phyloP scores from a whole-genome alignment of 2,888 invertebrate species.

The Dinocampus coccinellae region DNA sequence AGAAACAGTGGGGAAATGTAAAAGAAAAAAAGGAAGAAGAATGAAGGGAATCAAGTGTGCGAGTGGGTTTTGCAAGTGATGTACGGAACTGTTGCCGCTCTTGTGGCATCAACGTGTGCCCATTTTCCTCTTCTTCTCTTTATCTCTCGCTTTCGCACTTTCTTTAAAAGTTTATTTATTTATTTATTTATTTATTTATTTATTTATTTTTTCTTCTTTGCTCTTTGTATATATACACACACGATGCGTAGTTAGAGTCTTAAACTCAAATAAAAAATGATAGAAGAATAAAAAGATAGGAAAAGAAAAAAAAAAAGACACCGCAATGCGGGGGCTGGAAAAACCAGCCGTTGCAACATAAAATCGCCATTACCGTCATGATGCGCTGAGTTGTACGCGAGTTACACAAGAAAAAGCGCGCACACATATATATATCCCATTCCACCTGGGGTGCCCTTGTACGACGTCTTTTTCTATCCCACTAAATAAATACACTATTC shows the following conservation, averaged over 20 bases:
- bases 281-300: conserved; percentile 24
- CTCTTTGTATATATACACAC: too few species aligned
- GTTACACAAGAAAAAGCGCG: conserved; percentile 45
- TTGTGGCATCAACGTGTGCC: conserved; percentile 4
- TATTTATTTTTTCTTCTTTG: too few species aligned
- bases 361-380: conserved; percentile 58
- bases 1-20: too few species aligned
- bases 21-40: neutral
- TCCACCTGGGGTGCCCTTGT: neutral
- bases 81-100: conserved; percentile 29
- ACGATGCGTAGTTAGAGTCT: conserved; percentile 25
- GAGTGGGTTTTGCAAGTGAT: conserved; percentile 32
- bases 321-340: conserved; percentile 40
- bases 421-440: neutral
- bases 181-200: too few species aligned
- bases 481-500: conserved; percentile 58
- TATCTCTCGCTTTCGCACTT: too few species aligned
- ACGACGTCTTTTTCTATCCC: conserved; percentile 47
- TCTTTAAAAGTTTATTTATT: too few species aligned
- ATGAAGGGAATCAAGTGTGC: conserved; percentile 11
- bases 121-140: conserved; percentile 18
- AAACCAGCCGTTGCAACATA: conserved; percentile 53
- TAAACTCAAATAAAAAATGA: conserved; percentile 33
- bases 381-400: conserved; percentile 45
- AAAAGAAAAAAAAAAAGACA: conserved; percentile 37